Base-by-base conservation (phyloP, 23 tunicate genomes). In the Styela plicata region DNA sequence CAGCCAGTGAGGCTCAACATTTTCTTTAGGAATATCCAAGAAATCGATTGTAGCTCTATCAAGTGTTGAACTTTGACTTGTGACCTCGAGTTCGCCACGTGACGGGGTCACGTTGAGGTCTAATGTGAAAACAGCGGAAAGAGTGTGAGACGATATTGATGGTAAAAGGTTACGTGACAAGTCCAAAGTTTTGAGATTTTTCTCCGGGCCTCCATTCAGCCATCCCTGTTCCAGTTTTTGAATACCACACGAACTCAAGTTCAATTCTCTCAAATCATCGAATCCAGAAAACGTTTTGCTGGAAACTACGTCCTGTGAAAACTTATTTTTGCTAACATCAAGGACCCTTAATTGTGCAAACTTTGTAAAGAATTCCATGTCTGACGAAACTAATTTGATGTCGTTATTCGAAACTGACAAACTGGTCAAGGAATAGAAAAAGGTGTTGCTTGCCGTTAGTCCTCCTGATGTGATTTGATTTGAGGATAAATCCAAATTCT, bases 131-230 rank as follows among this genome's bases (percentile, higher is more conserved):
- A 85, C 30, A 34, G 80, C 65, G 62, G 88, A 84, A n/a, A 90
- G 85, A 66, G 31, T 31, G 44, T 69, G 32, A 17, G 70, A 25
- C 31, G 82, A 64, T 16, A 85, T 69, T 2, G 73, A 0, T 21
- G 24, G 3, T 30, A 90, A 62, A 32, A 33, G 81, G 53, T 90
- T 90, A 36, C 61, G 34, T 31, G 96, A 90, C 24, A 90, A 52
- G 63, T 90, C 96, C 22, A 90, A 44, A 0, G 66, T 80, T 67
- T 85, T 34, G 28, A 90, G 26, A 17, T 89, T 63, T 21, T 62
- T 52, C 26, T 81, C 33, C 20, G 89, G 96, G 34, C 96, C 96
- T 29, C 88, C 88, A 63, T 85, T 79, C 31, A 90, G 73, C 96
- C 96, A 90, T 26, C 96, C 96, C 22, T 63, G 83, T 53, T 57